phyloP scores from a whole-genome alignment of 2,888 invertebrate genomes.

The Malthinus seriepunctatus region DNA sequence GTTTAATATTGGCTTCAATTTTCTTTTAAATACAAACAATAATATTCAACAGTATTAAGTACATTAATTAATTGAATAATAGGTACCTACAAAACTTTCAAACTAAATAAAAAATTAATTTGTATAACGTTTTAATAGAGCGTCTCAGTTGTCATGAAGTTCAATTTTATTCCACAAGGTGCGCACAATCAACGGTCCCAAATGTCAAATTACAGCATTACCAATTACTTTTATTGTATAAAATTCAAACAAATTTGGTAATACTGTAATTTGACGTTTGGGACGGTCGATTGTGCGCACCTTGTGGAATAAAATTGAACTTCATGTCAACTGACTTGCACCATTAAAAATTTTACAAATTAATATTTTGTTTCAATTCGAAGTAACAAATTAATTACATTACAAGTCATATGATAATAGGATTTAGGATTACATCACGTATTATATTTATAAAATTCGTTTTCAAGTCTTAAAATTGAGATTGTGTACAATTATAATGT shows the following conservation, averaged over 20 bases:
- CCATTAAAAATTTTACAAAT: conserved; percentile 8
- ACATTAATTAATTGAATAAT: conserved; percentile 3
- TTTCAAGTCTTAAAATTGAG: conserved; percentile 12
- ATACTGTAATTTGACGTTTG: no score
- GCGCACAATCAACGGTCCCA: no score
- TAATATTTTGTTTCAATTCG: conserved; percentile 15
- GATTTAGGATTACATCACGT: conserved; percentile 21
- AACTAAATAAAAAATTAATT: conserved; percentile 8
- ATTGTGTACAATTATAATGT: conserved; percentile 1
- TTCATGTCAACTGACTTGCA: no score
- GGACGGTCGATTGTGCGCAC: no score
- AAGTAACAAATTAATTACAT: neutral
- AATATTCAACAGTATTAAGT: conserved; percentile 19
- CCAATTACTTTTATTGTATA: no score
- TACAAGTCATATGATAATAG: neutral
- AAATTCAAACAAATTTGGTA: no score
- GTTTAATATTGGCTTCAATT: conserved; percentile 23
- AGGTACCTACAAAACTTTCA: neutral
- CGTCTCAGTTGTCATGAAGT: no score
- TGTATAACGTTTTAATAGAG: neutral
- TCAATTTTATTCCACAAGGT: no score
- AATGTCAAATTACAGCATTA: no score
- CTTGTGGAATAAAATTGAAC: no score
- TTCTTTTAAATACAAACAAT: conserved; percentile 10
- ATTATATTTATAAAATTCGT: conserved; percentile 5